Conservation (phyloP, 2,797 vertebrate genomes). For the Poecilia gillii region DNA sequence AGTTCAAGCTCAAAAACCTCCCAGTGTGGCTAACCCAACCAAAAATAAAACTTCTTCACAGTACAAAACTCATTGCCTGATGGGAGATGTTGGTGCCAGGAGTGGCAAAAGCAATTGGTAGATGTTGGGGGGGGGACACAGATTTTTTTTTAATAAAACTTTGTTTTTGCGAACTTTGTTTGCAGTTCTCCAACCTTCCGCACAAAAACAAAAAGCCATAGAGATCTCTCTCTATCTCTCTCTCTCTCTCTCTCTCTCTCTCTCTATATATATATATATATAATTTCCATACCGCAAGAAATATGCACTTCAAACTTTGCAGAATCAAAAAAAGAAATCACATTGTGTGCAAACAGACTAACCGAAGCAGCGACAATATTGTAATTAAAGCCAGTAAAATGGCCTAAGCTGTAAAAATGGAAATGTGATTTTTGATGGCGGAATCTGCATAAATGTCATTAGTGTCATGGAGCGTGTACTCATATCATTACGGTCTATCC, state of each 20-base stretch:
- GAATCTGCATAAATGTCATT: slow-evolving; percentile 49
- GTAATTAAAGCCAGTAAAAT: slow-evolving; percentile 33
- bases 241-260: too few relatives aligned
- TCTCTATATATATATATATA: neutral
- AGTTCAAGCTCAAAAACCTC: neutral
- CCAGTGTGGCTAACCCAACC: neutral
- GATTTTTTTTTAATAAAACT: neutral
- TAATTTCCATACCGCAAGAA: neutral
- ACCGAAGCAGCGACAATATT: slow-evolving; percentile 37
- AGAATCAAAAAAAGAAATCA: neutral
- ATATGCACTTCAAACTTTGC: slow-evolving; percentile 22
- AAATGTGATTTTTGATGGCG: slow-evolving; percentile 26
- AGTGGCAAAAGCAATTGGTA: neutral
- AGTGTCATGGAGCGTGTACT: slow-evolving; percentile 14
- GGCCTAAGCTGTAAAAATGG: slow-evolving; percentile 28
- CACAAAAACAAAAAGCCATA: neutral
- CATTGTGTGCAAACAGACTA: slow-evolving; percentile 25
- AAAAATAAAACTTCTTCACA: neutral
- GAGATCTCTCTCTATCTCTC: neutral
- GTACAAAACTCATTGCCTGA: too few relatives aligned
- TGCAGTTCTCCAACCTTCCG: neutral
- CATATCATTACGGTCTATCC: slow-evolving; percentile 16
- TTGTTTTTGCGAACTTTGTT: neutral
- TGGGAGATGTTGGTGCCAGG: neutral
- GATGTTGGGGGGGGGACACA: neutral